Evolutionary conservation across 2,797 vertebrate species (phyloP), one percentile per base, ranked within the genome.

Genomic region (Rhadinocentrus ornatus): DNA sequence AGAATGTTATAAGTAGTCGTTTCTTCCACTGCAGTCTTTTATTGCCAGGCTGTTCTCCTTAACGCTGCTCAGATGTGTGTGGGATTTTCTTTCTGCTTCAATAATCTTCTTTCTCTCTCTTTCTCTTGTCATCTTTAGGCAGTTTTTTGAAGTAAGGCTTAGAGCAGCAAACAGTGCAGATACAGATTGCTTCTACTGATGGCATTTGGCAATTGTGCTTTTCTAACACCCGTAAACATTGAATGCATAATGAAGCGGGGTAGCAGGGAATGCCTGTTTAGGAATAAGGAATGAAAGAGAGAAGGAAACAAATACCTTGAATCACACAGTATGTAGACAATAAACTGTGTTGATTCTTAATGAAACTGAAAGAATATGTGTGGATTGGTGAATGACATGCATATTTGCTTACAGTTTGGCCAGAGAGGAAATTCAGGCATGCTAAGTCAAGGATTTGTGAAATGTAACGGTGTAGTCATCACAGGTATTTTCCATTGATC

Each of bases 81-180:
- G 70, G 79, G 74, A 86, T 89, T 85, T 86, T 86, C 67, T 65
- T 78, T 60, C 62, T 2, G 56, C 75, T 72, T 58, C 44, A 85
- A 74, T 81, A 85, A 85, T 86, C 80, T 60, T 77, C 56, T 63
- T 59, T 81, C 83, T 89, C 46, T 35, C 61, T 75, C 66, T 78
- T 84, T 82, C 57, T 83, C 52, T 70, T 63, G 69, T 89, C 87
- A 57, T 88, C 78, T 71, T 80, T 48, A 44, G 64, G 57, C 71
- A 50, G 22, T 50, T 71, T 34, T 70, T 56, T 71, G 35, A 79
- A 82, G 61, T 63, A 58, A 89, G 73, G 70, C 84, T 79, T 64
- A 69, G 34, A 75, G 70, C 71, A 66, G 66, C 24, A 78, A 74
- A 69, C 58, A 22, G 54, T 56, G 48, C 65, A 65, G 65, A 66